A percentile compares a stretch with the other conserved stretches of the same genome.
These are phyloP conservation scores for Bucorvus abyssinicus DNA, from an alignment of 2,797 vertebrate species.

Conservation along the genomic window DNA sequence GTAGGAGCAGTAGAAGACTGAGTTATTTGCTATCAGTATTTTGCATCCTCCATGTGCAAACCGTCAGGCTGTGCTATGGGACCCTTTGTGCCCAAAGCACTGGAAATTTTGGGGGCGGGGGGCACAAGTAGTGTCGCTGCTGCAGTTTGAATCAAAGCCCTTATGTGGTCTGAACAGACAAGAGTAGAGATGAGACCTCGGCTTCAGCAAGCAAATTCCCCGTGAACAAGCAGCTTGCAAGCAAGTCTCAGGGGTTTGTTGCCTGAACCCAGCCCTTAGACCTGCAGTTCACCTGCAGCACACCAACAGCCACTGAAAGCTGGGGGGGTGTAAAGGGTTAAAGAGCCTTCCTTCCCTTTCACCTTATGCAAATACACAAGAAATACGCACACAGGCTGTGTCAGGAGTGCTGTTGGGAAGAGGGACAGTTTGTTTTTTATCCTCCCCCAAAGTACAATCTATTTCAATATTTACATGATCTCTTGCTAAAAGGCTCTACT, in stretches of 20 bases:
- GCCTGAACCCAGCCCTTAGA: background rate
- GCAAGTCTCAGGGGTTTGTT: background rate
- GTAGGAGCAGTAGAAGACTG: background rate
- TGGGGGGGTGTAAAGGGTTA: background rate
- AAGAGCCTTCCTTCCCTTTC: constrained; percentile 20
- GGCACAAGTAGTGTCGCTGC: background rate
- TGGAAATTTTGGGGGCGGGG: fast-evolving
- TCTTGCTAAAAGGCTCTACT: background rate
- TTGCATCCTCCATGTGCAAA: background rate
- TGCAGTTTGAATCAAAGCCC: background rate
- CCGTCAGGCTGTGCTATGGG: background rate
- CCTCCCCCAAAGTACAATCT: constrained; percentile 14
- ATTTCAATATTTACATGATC: constrained; percentile 58
- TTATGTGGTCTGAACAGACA: background rate
- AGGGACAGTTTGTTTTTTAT: constrained; percentile 46
- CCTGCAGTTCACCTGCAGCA: background rate
- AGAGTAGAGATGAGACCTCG: fast-evolving
- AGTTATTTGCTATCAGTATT: background rate
- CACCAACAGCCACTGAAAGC: background rate
- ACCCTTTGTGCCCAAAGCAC: background rate
- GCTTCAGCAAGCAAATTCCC: background rate
- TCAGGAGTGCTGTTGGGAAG: background rate
- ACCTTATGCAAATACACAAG: background rate
- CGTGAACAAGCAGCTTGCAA: background rate
- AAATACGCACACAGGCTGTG: background rate